Base-by-base conservation (phyloP, 2,797 vertebrate species). In the Notoglanidium macrostoma region DNA sequence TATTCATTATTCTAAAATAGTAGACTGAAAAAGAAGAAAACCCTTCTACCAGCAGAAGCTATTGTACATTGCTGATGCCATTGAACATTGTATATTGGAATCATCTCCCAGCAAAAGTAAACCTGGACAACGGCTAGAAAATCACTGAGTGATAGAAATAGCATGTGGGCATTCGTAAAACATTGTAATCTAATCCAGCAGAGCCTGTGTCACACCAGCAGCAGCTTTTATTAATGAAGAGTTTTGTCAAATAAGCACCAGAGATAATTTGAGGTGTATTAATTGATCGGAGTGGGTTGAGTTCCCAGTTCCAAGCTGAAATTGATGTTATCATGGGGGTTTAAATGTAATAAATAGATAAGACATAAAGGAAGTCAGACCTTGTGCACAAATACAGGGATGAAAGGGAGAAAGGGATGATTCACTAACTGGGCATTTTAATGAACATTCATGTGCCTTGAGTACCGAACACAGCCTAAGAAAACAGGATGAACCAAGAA, bases 191-290 rank as follows among this genome's bases (percentile, higher is more conserved):
- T 74, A 74, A 74, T n/a, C 40, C 72, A 49, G 44, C 8, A 11
- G 40, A 46, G 44, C 44, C 26, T 73, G 72, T 49, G n/a, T 1
- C n/a, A 49, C 44, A 74, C 23, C 44, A 49, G n/a, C 23, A 74
- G 23, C 44, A 74, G 72, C 72, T 74, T 74, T 74, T 51, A 74
- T 49, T 74, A 74, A 74, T 74, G 21, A 74, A 26, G 72, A 49
- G 4, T 74, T 74, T n/a, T 26, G 15, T 51, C 44, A n/a, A n/a
- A 49, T 49, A 49, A 74, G 17, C 44, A 46, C 44, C 44, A 74
- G 72, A 74, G 44, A 23, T 1, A n/a, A 74, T 23, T n/a, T 26
- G 26, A 74, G 12, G 72, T 46, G 40, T 23, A 73, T 46, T 70
- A 70, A 35, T 23, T 40, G 11, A n/a, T 12, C 6, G 2, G 67